Base-by-base conservation (phyloP, 1,140 invertebrate species). In the Drosophila albomicans region DNA sequence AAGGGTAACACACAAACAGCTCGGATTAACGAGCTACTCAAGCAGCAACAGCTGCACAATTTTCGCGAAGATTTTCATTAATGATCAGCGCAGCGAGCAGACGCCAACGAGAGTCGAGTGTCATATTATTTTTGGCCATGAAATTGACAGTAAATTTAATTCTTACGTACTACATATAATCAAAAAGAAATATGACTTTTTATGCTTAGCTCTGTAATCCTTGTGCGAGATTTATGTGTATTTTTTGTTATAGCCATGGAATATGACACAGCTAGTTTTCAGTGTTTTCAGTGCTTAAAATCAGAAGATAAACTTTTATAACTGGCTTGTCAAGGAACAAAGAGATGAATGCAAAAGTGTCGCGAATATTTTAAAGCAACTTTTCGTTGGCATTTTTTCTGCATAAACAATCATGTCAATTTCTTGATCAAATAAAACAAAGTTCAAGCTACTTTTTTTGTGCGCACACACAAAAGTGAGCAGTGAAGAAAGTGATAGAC, bases 391-490 rank as follows among this genome's bases (percentile, higher is more conserved):
- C n/a, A 41, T 45, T 52, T 38, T 59, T 54, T 78, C 59, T 78
- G 77, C 82, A 88, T 84, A 87, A 84, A 80, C 77, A 81, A 88
- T 88, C 73, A 84, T 87, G 85, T 87, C 84, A 84, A 81, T 80
- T 84, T 88, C 78, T 66, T 81, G 74, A 88, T 84, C 84, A 84
- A 87, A 87, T 87, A 87, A 84, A 72, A 84, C 74, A 89, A 87
- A 87, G 70, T 87, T 87, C 59, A 74, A 69, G 32, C 77, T 63
- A 82, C 65, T 79, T 76, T 76, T 76, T 69, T 54, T 25, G 20
- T 25, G 20, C 20, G 20, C 30, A 32, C 54, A 56, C 57, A 48
- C 41, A 66, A 82, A 86, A 86, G 58, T 69, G 28, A 49, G n/a
- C 13, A 63, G 38, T 1, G 25, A 64, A 58, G 74, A 86, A 87